These are phyloP conservation scores for Isotomurus palustris DNA, from an alignment of 2,888 invertebrate genomes.

Conservation along the genomic window DNA sequence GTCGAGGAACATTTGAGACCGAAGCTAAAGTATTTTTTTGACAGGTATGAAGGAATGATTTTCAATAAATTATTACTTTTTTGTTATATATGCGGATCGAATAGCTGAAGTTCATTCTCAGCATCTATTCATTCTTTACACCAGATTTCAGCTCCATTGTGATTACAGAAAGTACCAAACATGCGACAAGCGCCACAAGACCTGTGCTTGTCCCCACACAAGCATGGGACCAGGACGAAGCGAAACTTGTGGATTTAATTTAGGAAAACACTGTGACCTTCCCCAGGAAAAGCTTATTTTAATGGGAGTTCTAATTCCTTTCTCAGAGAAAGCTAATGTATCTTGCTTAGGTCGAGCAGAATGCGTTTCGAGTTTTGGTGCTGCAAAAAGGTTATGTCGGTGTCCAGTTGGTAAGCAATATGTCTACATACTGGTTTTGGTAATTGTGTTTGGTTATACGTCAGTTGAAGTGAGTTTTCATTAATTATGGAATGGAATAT, in stretches of 20 bases:
- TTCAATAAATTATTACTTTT: no score
- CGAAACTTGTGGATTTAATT: slow-evolving; percentile 14
- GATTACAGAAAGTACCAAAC: slow-evolving; percentile 19
- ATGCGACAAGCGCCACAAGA: slow-evolving; percentile 12
- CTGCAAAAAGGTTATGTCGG: neutral
- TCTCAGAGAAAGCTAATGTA: neutral
- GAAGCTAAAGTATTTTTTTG: slow-evolving; percentile 2
- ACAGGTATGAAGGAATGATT: neutral
- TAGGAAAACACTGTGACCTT: slow-evolving; percentile 6
- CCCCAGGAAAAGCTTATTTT: neutral
- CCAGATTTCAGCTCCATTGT: no score
- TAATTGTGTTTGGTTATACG: no score
- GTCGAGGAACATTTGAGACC: slow-evolving; percentile 16
- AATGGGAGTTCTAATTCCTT: neutral
- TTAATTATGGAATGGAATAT: no score
- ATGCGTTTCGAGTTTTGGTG: slow-evolving; percentile 12
- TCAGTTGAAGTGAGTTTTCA: no score
- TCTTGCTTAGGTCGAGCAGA: neutral
- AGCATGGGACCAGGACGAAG: slow-evolving; percentile 12
- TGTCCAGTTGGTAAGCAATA: neutral
- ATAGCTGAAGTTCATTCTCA: no score
- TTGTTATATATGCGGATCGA: no score
- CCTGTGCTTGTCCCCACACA: slow-evolving; percentile 23
- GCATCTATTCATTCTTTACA: no score
- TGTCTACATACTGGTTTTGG: no score